Percentiles rank a stretch among this genome's conserved stretches.
Evolutionary conservation across 2,888 invertebrate genomes (phyloP).

Genomic region (Caradrina kadenii): DNA sequence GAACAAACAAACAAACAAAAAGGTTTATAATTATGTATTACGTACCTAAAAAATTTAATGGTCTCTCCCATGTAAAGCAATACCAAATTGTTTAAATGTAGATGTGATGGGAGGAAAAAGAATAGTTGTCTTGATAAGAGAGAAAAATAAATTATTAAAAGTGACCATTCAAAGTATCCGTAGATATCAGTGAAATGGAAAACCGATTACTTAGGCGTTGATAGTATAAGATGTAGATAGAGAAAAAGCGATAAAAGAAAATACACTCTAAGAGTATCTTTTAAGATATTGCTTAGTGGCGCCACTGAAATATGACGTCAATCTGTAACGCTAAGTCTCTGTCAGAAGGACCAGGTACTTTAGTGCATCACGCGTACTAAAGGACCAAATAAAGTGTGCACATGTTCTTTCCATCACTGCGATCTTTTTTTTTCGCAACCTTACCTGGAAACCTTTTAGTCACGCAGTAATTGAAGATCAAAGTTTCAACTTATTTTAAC

Average conservation of each 20-base stretch:
- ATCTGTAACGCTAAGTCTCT: neutral
- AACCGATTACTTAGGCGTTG: constrained; percentile 32
- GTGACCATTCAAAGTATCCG: constrained; percentile 1
- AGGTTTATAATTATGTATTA: too few relatives aligned
- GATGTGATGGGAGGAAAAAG: constrained; percentile 16
- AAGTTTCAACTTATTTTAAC: too few relatives aligned
- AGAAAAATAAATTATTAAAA: neutral
- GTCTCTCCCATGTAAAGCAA: too few relatives aligned
- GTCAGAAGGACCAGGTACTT: neutral
- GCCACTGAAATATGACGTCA: constrained; percentile 35
- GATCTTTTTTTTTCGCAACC: too few relatives aligned
- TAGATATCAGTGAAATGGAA: constrained; percentile 39
- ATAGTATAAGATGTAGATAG: constrained; percentile 9
- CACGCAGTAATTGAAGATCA: too few relatives aligned
- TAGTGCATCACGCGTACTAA: neutral
- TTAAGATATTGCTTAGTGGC: constrained; percentile 39
- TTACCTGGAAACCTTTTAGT: too few relatives aligned
- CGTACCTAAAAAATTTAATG: too few relatives aligned
- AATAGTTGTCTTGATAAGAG: constrained; percentile 9
- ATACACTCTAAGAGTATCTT: constrained; percentile 1
- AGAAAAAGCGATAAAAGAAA: constrained; percentile 34
- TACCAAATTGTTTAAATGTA: neutral
- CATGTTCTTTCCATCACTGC: too few relatives aligned
- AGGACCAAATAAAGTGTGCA: neutral
- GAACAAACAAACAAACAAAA: too few relatives aligned